phyloP scores from a whole-genome alignment of 2,113 vertebrate species.

The Sphyrna mokarran region DNA sequence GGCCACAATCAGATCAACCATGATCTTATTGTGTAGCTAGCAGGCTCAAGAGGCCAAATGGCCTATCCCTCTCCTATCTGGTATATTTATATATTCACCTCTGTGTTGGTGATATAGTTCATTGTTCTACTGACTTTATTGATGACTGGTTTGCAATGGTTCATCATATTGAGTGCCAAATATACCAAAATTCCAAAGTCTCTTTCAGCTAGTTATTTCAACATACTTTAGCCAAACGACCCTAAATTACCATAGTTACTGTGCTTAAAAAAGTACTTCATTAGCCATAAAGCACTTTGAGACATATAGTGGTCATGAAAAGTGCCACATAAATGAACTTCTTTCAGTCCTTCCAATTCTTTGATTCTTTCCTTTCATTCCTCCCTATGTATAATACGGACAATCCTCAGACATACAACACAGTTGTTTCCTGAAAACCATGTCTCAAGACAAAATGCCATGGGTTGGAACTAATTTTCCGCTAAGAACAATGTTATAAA shows the following conservation, averaged over 20 bases:
- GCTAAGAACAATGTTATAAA: too few relatives aligned
- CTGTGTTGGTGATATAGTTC: not conserved
- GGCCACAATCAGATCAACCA: too few relatives aligned
- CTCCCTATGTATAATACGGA: not conserved
- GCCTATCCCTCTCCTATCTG: too few relatives aligned
- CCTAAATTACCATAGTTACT: not conserved
- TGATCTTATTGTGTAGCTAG: too few relatives aligned
- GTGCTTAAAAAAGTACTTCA: not conserved
- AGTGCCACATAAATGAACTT: not conserved
- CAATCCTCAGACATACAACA: too few relatives aligned
- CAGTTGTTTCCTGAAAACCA: too few relatives aligned
- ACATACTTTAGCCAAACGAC: not conserved
- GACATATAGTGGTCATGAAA: not conserved
- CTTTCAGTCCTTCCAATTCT: not conserved
- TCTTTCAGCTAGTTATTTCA: not conserved
- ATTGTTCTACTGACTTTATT: not conserved
- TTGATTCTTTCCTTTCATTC: too few relatives aligned
- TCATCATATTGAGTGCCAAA: not conserved
- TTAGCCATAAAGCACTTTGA: not conserved
- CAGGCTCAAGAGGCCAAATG: too few relatives aligned
- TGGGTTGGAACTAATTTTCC: too few relatives aligned
- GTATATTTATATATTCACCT: not conserved
- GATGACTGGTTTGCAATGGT: not conserved
- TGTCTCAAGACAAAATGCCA: too few relatives aligned
- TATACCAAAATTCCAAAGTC: not conserved